Conservation (phyloP, 2,888 invertebrate genomes). For the Microplitis deprimator region DNA sequence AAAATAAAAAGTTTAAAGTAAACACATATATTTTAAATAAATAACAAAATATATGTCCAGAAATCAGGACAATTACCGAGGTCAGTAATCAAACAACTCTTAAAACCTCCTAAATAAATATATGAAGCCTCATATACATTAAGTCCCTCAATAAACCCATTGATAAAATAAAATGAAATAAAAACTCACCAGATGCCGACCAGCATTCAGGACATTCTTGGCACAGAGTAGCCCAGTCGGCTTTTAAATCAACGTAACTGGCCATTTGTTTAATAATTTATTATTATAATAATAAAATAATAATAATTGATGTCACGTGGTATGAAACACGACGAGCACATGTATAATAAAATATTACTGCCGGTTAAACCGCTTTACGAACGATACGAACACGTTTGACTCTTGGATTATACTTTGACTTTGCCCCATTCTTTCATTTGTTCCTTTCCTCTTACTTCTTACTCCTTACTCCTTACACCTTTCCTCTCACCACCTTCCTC, state of each 20-base stretch:
- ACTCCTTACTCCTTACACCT: conserved; percentile 23
- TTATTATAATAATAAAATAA: neutral
- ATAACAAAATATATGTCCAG: no score
- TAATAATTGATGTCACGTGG: neutral
- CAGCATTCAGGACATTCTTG: conserved; percentile 78
- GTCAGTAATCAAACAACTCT: neutral
- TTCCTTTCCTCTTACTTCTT: conserved; percentile 13
- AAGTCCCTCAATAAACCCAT: conserved; percentile 2
- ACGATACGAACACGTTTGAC: conserved; percentile 1
- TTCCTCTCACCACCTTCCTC: conserved; percentile 12
- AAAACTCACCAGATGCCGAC: conserved; percentile 76
- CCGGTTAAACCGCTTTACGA: neutral
- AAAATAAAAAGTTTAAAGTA: neutral
- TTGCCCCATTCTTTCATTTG: conserved; percentile 10
- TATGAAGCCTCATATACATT: neutral
- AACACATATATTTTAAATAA: neutral
- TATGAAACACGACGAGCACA: neutral
- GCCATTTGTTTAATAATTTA: conserved; percentile 73
- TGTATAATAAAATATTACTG: neutral
- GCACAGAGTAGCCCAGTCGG: conserved; percentile 78
- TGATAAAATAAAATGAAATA: neutral
- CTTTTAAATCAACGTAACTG: conserved; percentile 77
- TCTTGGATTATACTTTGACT: neutral
- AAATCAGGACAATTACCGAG: no score
- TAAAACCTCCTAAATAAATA: conserved; percentile 4